Evolutionary conservation across 2,888 invertebrate genomes (phyloP), one percentile per base, ranked within the genome.

Genomic region (Epirrita christyi): DNA sequence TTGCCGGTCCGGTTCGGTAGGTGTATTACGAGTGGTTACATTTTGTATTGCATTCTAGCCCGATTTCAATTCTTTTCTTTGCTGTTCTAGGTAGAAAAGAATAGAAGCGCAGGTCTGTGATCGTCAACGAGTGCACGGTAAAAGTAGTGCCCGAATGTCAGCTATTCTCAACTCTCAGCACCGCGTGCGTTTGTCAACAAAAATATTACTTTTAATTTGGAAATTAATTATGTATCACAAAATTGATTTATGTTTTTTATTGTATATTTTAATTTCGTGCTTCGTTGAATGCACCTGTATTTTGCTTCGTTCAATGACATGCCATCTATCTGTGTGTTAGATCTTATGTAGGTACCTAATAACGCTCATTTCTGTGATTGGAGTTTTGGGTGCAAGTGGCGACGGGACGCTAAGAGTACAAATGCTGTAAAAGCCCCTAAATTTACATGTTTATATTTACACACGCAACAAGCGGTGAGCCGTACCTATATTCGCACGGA

Each of bases 371-470:
- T 62, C 56, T 58, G 62, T 62, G 64, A 62, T 61, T 55, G 55
- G 50, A 54, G 49, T 59, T 56, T 50, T 57, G 60, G 64, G 65
- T 70, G 80, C 79, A 78, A 80, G 82, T 81, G 85, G 83, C 88
- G 86, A 83, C 83, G 85, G 85, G 82, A 89, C 84, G 85, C 85
- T 85, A 78, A 94, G 93, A 95, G 95, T 95, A 95, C 95, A 95
- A 95, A 95, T 95, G 94, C 94, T 93, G 93, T 94, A 92, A 93
- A 93, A 93, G 93, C 93, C 93, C 93, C 93, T 87, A 85, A 83
- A 84, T 88, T 86, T 86, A 85, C 80, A 61, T 87, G 83, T 85
- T 85, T 87, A 53, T 49, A 55, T 83, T 82, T 84, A 82, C 85
- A 84, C 73, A 74, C 68, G 79, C 77, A 85, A 85, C 85, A 83